Percentiles rank a stretch among this genome's conserved stretches.
Evolutionary conservation across 37 sponge, comb jelly and placozoan genomes (phyloP).

Genomic region (Petrosia ficiformis): DNA sequence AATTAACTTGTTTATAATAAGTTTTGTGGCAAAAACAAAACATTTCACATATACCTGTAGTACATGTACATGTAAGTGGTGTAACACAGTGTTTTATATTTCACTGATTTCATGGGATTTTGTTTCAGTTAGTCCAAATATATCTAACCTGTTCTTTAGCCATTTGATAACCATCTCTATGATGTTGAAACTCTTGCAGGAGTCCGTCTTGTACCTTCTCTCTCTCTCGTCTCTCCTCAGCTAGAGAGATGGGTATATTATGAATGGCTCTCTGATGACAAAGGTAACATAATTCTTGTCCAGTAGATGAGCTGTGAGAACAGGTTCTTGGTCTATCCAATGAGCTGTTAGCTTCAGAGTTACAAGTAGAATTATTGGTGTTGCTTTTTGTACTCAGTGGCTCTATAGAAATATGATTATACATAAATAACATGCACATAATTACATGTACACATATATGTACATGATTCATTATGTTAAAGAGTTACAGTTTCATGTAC

Average conservation of each 20-base stretch:
- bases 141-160: constrained; percentile 49
- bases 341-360: background rate
- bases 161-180: constrained; percentile 29
- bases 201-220: constrained; percentile 53
- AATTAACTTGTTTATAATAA: too few relatives aligned
- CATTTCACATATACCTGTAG: too few relatives aligned
- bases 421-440: background rate
- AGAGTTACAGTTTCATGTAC: background rate
- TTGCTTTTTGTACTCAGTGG: background rate
- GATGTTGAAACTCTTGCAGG: constrained; percentile 67
- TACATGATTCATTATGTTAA: background rate
- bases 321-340: background rate
- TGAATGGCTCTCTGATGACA: constrained; percentile 78
- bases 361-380: background rate
- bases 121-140: background rate
- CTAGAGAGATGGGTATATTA: constrained; percentile 67
- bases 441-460: background rate
- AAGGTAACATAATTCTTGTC: constrained; percentile 86
- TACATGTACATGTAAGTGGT: too few relatives aligned
- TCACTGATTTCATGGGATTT: too few relatives aligned
- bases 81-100: too few relatives aligned
- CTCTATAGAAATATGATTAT: background rate
- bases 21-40: too few relatives aligned
- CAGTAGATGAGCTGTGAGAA: constrained; percentile 1
- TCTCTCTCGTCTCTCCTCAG: constrained; percentile 47